phyloP scores from a whole-genome alignment of 1,140 invertebrate genomes.

The Mycetomoellerius zeteki region DNA sequence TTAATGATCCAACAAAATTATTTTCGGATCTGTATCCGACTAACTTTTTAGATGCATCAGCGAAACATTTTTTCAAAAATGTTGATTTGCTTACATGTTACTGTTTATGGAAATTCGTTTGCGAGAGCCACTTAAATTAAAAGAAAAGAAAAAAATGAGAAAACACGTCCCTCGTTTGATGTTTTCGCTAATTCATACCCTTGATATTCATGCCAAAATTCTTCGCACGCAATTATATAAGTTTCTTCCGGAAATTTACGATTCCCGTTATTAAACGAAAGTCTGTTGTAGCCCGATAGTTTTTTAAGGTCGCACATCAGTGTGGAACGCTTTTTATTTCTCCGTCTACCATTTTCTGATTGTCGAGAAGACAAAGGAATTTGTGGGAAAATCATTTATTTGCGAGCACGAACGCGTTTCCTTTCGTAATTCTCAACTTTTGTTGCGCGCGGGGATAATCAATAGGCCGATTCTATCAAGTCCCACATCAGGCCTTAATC shows the following conservation, averaged over 20 bases:
- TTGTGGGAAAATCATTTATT: conserved; percentile 20
- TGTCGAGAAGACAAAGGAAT: conserved; percentile 13
- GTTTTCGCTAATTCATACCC: background rate
- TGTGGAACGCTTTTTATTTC: background rate
- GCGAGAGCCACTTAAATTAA: too few relatives aligned
- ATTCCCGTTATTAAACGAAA: conserved; percentile 72
- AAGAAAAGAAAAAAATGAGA: background rate
- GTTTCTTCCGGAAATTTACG: conserved; percentile 70
- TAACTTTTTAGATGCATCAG: too few relatives aligned
- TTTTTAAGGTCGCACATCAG: conserved; percentile 44
- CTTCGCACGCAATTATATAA: background rate
- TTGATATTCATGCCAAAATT: conserved; percentile 20
- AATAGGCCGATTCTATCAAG: conserved; percentile 52
- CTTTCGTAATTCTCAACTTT: conserved; percentile 42
- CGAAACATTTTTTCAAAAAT: too few relatives aligned
- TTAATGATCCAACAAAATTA: too few relatives aligned
- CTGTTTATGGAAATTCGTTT: too few relatives aligned
- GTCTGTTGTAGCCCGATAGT: background rate
- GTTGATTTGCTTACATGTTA: too few relatives aligned
- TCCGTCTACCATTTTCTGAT: background rate
- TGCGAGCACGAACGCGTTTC: background rate
- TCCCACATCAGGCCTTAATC: conserved; percentile 45
- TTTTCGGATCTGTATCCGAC: too few relatives aligned
- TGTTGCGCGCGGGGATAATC: conserved; percentile 46
- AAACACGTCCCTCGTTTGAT: conserved; percentile 18